Base-by-base conservation (phyloP, 2,113 vertebrate genomes). In the Triplophysa rosa region DNA sequence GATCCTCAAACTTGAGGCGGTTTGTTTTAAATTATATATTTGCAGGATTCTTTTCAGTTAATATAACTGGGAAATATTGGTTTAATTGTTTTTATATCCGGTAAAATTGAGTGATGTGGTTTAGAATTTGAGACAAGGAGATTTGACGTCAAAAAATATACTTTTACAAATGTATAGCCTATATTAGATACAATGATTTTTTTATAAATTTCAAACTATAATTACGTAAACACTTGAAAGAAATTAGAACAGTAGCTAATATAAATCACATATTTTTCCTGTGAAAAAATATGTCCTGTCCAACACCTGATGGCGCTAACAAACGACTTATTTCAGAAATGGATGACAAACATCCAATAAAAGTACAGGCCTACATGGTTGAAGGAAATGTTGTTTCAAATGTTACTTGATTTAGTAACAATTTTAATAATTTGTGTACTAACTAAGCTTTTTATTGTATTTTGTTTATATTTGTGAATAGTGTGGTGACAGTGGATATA, bases 221-320 rank as follows among this genome's bases (percentile, higher is more conserved):
- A 52, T 52, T 16, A 52, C 14, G 49, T 17, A 17, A 52, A 52
- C 49, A 52, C 2, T 7, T 42, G 12, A 13, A 56, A 56, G 19
- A 56, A 8, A 33, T 33, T 33, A 33, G 29, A 33, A 6, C 33
- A 58, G 17, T 21, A 21, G 19, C 16, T 8, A 10, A 21, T 10
- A 58, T 21, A n/a, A 9, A n/a, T 58, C 19, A 58, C 54, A 58
- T 21, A 19, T 58, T 9, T 58, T 24, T 16, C 12, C 33, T 11
- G 68, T 58, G 21, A 49, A 52, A 72, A 19, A 40, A 40, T 6
- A 56, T 37, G 56, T 16, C 11, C 10, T 23, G 33, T 67, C 65
- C 56, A 40, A 72, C 69, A 58, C 69, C n/a, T 23, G 52, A 72
- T 72, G 69, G 69, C 69, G 52, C 52, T 72, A 54, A 47, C 42